Conservation (phyloP, 2,888 invertebrate genomes). For the Drosophila neoperkinsi region DNA sequence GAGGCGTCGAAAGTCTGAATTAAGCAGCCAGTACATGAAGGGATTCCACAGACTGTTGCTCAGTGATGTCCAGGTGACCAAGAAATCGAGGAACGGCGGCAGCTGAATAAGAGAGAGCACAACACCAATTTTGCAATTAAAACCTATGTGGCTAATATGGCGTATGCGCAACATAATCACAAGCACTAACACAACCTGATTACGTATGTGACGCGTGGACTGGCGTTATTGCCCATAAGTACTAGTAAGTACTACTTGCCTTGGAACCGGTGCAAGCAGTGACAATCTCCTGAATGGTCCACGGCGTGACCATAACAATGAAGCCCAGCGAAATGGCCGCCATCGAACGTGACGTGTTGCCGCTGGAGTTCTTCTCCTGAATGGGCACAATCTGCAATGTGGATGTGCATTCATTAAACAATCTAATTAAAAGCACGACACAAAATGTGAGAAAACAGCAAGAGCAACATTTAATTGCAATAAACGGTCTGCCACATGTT, state of each 20-base stretch:
- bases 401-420: conserved; percentile 13
- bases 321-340: conserved; percentile 96
- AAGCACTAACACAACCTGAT: conserved; percentile 29
- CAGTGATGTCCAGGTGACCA: conserved; percentile 94
- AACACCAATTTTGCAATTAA: conserved; percentile 27
- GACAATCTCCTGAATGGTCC: conserved; percentile 96
- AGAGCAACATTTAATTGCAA: conserved; percentile 1
- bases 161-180: conserved; percentile 37
- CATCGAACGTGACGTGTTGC: conserved; percentile 94
- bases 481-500: conserved; percentile 2
- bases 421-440: conserved; percentile 32
- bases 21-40: conserved; percentile 94
- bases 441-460: not conserved
- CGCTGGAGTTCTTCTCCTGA: conserved; percentile 88
- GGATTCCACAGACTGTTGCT: conserved; percentile 97
- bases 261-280: conserved; percentile 95
- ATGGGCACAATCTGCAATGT: conserved; percentile 82
- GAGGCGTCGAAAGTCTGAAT: conserved; percentile 93
- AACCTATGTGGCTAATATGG: conserved; percentile 27
- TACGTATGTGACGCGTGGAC: conserved; percentile 56
- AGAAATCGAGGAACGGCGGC: conserved; percentile 92
- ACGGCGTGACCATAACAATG: conserved; percentile 96
- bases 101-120: conserved; percentile 86
- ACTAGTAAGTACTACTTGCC: conserved; percentile 84
- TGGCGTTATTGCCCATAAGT: not conserved